Base-by-base conservation (phyloP, 2,888 invertebrate species). In the Platypus cylindrus region DNA sequence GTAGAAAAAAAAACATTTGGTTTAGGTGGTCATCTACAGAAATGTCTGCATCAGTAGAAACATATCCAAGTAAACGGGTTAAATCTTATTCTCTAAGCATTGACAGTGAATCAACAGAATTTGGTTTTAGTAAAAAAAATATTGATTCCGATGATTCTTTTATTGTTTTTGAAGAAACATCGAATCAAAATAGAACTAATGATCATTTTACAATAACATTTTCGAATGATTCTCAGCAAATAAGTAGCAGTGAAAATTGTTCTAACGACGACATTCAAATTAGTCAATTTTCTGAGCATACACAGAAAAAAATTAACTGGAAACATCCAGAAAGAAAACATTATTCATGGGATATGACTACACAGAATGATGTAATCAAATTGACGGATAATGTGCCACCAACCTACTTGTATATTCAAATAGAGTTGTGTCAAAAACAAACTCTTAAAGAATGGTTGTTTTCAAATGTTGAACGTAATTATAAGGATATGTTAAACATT, bases 341-440 rank as follows among this genome's bases (percentile, higher is more conserved):
- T 23, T 47, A 58, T 22, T 59, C 63, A 0, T 51, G 62, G 43
- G 61, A 62, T 33, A 38, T 58, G 29, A 37, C 49, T 9, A 28
- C 28, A 24, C 49, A 48, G 17, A 51, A 41, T 30, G 48, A 46
- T 14, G 20, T 39, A 24, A 37, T 45, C 7, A 20, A 30, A 11
- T 13, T 37, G 5, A 15, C 13, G 5, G n/a, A 35, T 1, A 31
- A 12, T 26, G 34, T 38, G 3, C 38, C 52, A 7, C 52, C 52
- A 16, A 74, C 81, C 55, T 89, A 81, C 59, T 70, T 97, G 11
- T 95, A 90, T 58, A 97, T 97, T 58, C 95, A 97, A 66, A 97
- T 97, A 95, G 93, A 97, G 62, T 64, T 97, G 41, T 97, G 95
- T 53, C 75, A 76, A 34, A 75, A 79, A 51, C 80, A 87, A 51